Evolutionary conservation across 2,888 invertebrate species (phyloP).

Genomic region (Agrilus mali): DNA sequence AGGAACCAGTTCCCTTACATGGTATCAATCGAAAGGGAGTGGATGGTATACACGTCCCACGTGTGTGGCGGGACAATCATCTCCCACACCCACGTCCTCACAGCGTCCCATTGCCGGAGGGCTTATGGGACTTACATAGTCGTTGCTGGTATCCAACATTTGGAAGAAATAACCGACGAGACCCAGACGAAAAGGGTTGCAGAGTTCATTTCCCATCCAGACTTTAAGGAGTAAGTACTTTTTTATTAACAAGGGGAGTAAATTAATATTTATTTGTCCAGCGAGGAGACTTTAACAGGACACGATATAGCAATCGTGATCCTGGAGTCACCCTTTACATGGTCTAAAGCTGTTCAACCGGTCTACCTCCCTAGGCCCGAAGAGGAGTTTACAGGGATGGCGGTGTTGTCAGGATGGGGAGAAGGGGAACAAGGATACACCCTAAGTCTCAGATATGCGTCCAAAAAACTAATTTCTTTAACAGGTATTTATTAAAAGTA

Average conservation of each 20-base stretch:
- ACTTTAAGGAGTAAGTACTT: conserved; percentile 33
- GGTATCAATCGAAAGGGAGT: conserved; percentile 1
- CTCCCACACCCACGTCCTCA: conserved; percentile 35
- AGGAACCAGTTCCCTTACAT: neutral
- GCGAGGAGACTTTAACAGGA: neutral
- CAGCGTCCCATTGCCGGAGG: conserved; percentile 37
- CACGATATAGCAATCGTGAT: conserved; percentile 4
- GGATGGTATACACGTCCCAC: conserved; percentile 28
- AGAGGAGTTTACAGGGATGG: conserved; percentile 21
- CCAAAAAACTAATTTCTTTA: neutral
- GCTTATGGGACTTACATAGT: conserved; percentile 26
- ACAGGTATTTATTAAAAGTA: no score
- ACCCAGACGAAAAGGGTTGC: conserved; percentile 32
- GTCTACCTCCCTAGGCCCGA: conserved; percentile 31
- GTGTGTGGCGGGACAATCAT: conserved; percentile 37
- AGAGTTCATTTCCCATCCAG: conserved; percentile 34
- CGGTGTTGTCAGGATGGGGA: conserved; percentile 42
- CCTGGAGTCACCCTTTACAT: neutral
- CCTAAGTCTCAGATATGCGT: neutral
- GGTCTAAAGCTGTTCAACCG: conserved; percentile 32
- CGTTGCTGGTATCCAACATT: conserved; percentile 35
- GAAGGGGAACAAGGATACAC: conserved; percentile 15
- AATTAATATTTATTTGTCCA: no score
- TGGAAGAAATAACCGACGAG: conserved; percentile 27
- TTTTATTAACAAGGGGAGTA: no score